phyloP scores from a whole-genome alignment of 2,888 invertebrate species.

The Lucinisca nassula region DNA sequence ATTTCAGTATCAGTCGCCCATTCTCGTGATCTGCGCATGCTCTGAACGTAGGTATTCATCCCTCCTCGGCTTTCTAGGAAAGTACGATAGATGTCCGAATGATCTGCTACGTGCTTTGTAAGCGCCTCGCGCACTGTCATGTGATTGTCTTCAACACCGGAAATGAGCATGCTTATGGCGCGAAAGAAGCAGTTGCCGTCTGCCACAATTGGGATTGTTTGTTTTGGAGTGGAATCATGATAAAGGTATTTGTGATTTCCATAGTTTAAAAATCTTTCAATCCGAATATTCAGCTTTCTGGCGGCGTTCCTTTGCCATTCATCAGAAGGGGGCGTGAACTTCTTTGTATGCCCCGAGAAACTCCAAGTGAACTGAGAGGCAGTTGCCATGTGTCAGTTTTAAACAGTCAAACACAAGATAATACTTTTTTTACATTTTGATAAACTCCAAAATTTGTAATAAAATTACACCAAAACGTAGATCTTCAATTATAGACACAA shows the following conservation, averaged over 20 bases:
- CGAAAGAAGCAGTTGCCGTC: slow-evolving; percentile 79
- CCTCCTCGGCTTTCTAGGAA: slow-evolving; percentile 76
- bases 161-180: slow-evolving; percentile 73
- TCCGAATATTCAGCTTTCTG: slow-evolving; percentile 47
- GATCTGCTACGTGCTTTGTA: slow-evolving; percentile 71
- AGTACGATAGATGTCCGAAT: slow-evolving; percentile 73
- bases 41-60: slow-evolving; percentile 72
- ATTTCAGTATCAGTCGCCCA: slow-evolving; percentile 79
- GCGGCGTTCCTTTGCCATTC: slow-evolving; percentile 71
- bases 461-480: no score
- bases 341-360: slow-evolving; percentile 38
- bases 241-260: slow-evolving; percentile 66
- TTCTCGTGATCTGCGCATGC: slow-evolving; percentile 71
- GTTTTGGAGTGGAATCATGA: slow-evolving; percentile 63
- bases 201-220: slow-evolving; percentile 62
- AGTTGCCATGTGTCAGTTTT: no score
- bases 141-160: slow-evolving; percentile 72
- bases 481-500: no score
- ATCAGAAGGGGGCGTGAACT: slow-evolving; percentile 63
- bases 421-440: no score
- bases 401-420: no score
- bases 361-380: slow-evolving; percentile 31
- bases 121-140: slow-evolving; percentile 68
- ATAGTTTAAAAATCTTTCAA: slow-evolving; percentile 63
- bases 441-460: no score